These are phyloP conservation scores for Peribatodes rhomboidaria DNA, from an alignment of 2,888 invertebrate genomes.

Conservation along the genomic window DNA sequence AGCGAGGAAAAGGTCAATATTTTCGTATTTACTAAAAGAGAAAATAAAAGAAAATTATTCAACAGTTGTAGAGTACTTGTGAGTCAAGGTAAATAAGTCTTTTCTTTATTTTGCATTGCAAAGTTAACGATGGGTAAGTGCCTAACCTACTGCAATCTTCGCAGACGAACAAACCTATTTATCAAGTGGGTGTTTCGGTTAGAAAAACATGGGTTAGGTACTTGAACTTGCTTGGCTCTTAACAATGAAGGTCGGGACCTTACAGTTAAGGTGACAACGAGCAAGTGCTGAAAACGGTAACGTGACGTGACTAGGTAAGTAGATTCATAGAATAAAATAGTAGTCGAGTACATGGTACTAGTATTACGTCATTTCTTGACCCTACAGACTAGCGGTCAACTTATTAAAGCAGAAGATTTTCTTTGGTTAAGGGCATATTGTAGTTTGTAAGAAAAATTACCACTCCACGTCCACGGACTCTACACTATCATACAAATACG, in stretches of 20 bases:
- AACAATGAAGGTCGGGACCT: slow-evolving; percentile 34
- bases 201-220: slow-evolving; percentile 1
- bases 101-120: neutral
- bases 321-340: neutral
- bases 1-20: neutral
- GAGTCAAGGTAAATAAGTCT: neutral
- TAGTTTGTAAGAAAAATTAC: neutral
- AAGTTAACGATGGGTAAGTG: neutral
- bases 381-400: neutral
- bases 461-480: no score
- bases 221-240: slow-evolving; percentile 7
- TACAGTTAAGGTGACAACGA: slow-evolving; percentile 10
- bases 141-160: neutral
- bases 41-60: neutral
- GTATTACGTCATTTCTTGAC: slow-evolving; percentile 15
- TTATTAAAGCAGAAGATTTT: no score
- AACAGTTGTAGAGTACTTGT: no score
- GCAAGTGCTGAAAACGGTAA: neutral
- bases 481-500: no score
- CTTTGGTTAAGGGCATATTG: no score
- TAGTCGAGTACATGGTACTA: neutral
- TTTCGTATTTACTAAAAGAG: neutral
- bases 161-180: neutral
- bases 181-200: neutral
- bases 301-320: neutral